phyloP scores from a whole-genome alignment of 2,888 invertebrate genomes.

The Leptarthrus brevirostris region DNA sequence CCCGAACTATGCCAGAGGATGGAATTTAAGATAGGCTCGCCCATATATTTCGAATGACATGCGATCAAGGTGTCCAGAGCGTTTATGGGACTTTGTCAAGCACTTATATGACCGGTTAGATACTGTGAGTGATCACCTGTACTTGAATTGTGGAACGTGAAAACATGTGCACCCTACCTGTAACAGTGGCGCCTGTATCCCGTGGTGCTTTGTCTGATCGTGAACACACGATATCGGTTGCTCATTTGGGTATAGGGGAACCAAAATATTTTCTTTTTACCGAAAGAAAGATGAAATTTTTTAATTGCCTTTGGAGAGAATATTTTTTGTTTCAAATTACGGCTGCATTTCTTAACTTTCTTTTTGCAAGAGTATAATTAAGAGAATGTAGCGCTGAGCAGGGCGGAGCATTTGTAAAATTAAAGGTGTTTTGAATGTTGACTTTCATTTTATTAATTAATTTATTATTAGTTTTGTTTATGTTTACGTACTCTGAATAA shows the following conservation, averaged over 20 bases:
- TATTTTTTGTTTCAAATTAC: neutral
- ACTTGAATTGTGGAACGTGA: conserved; percentile 39
- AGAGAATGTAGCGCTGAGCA: too few species aligned
- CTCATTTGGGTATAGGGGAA: conserved; percentile 24
- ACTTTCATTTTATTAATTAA: too few species aligned
- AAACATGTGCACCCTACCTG: conserved; percentile 49
- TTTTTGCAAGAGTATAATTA: too few species aligned
- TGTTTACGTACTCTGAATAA: too few species aligned
- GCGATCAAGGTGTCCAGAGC: conserved; percentile 32
- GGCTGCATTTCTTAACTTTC: too few species aligned
- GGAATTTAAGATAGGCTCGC: neutral
- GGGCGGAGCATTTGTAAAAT: too few species aligned
- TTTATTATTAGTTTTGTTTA: too few species aligned
- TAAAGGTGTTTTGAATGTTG: too few species aligned
- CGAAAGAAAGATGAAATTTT: conserved; percentile 2
- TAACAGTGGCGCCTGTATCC: conserved; percentile 66
- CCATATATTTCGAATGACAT: conserved; percentile 37
- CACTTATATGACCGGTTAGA: conserved; percentile 2
- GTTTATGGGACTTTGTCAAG: conserved; percentile 44
- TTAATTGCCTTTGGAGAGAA: conserved; percentile 29
- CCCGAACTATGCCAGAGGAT: neutral
- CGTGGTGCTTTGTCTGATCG: conserved; percentile 66
- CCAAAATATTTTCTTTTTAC: conserved; percentile 18
- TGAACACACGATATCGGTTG: conserved; percentile 36
- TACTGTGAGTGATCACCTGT: conserved; percentile 47